Evolutionary conservation across 2,888 invertebrate genomes (phyloP).

Genomic region (Nezara viridula): DNA sequence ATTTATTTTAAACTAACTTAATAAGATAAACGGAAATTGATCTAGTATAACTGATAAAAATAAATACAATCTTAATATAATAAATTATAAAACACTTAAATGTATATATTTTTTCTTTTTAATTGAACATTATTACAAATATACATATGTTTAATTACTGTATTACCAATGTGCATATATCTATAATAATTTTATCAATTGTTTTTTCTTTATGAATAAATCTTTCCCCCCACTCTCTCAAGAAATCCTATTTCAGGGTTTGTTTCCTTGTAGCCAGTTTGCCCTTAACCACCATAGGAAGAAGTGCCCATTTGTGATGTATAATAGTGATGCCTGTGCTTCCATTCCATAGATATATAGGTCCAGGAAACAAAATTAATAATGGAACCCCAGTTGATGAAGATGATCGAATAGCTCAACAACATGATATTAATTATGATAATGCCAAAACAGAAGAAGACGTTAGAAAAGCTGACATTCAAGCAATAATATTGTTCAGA

Average conservation of each 20-base stretch:
- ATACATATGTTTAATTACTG: not conserved
- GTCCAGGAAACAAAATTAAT: conserved; percentile 61
- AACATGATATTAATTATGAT: conserved; percentile 63
- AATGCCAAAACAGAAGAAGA: conserved; percentile 58
- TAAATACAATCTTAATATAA: not conserved
- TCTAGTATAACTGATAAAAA: not conserved
- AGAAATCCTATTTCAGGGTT: conserved; percentile 12
- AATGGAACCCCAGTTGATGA: conserved; percentile 62
- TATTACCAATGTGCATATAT: not conserved
- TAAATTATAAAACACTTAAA: not conserved
- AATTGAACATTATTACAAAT: not conserved
- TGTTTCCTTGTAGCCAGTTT: conserved; percentile 1
- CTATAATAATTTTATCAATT: not conserved
- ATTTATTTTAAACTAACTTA: not conserved
- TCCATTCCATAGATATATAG: conserved; percentile 63
- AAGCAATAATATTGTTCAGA: conserved; percentile 61
- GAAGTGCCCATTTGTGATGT: conserved; percentile 2
- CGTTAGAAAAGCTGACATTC: conserved; percentile 60
- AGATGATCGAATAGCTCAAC: conserved; percentile 62
- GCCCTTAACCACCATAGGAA: conserved; percentile 23
- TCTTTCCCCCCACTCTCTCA: not conserved
- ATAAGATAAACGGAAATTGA: not conserved
- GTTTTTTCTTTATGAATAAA: not conserved
- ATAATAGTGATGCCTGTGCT: conserved; percentile 61
- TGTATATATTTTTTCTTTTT: not conserved